Base-by-base conservation (phyloP, 2,113 vertebrate genomes). In the Psettodes erumei region DNA sequence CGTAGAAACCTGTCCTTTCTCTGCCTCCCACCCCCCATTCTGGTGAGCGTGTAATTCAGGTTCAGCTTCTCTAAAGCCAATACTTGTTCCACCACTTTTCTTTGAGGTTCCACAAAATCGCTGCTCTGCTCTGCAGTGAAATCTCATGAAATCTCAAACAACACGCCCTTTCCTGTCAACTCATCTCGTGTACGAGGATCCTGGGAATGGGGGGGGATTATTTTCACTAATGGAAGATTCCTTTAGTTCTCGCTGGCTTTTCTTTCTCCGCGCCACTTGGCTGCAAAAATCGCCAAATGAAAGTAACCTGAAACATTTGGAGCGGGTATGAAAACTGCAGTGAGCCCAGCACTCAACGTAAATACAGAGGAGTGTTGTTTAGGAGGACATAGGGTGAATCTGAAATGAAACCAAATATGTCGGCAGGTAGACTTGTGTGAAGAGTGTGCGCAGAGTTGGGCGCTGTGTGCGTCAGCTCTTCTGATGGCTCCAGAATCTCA, bases 1-100 rank as follows among this genome's bases (percentile, higher is more conserved):
- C 48, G 7, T 30, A 28, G 37, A 37, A 73, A 30, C 37, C 12
- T 32, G 8, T 21, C 10, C 25, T 38, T 28, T 13, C n/a, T n/a
- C n/a, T n/a, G n/a, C n/a, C n/a, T n/a, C 13, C 27, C 40, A 1
- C 3, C 13, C 3, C 19, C 32, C n/a, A 27, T 30, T 33, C 15
- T 25, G 23, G 37, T 53, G 19, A 74, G 56, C 43, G 16, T 58
- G 70, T 60, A 61, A 58, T 67, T 83, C 77, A 67, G 75, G 79
- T 53, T 54, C 23, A 19, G 21, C 13, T 3, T 3, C 33, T 19
- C 65, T n/a, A 16, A 63, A 51, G 38, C 32, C 19, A 12, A 47
- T 32, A 2, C 23, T 23, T 69, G 23, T 51, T 53, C 6, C 28
- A 71, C 32, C 28, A 32, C 42, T 42, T 45, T 27, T 58, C 6